These are phyloP conservation scores for Odontophorus gujanensis DNA, from an alignment of 2,113 vertebrate genomes.

Conservation along the genomic window DNA sequence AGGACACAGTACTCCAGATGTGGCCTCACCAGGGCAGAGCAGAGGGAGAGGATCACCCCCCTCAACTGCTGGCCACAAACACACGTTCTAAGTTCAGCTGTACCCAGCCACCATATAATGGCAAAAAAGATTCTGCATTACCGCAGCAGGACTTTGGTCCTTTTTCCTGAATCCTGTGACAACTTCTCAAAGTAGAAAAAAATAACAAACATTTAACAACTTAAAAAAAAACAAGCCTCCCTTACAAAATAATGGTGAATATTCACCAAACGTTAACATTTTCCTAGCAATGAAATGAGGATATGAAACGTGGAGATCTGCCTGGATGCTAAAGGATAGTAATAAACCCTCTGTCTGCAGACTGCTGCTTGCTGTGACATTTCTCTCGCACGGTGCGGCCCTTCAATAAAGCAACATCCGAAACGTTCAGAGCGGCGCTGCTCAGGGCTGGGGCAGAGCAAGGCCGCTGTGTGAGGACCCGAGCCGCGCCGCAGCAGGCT, in stretches of 20 bases:
- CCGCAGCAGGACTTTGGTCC: neutral
- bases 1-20: no score
- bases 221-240: neutral
- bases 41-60: no score
- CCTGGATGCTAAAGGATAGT: neutral
- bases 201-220: neutral
- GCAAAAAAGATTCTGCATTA: neutral
- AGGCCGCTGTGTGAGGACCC: neutral
- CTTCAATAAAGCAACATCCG: neutral
- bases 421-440: neutral
- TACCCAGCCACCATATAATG: neutral
- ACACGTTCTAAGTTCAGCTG: neutral
- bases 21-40: no score
- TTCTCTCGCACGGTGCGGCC: neutral
- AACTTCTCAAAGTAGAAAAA: neutral
- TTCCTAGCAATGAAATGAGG: neutral
- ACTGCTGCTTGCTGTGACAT: neutral
- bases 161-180: neutral
- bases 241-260: neutral
- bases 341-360: neutral
- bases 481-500: no score
- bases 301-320: neutral
- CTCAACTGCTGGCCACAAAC: no score
- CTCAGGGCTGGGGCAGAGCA: rapidly evolving
- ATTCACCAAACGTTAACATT: neutral